Conservation (phyloP, 2,888 invertebrate genomes). For the Scaptomyza cyrtandrae region DNA sequence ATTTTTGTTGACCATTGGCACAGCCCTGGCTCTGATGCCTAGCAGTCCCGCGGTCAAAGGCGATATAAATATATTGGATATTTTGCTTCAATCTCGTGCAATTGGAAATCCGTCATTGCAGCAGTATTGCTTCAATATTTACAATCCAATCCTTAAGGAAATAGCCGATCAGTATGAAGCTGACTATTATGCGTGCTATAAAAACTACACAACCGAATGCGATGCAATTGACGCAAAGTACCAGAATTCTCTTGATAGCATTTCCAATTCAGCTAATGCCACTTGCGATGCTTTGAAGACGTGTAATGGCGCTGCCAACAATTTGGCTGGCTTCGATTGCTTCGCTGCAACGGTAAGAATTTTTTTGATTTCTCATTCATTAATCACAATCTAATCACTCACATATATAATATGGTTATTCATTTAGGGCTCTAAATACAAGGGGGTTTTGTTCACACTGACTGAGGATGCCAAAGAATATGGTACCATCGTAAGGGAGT, state of each 20-base stretch:
- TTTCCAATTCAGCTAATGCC: neutral
- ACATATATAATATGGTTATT: neutral
- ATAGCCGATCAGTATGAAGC: constrained; percentile 15
- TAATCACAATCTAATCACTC: neutral
- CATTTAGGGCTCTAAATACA: constrained; percentile 18
- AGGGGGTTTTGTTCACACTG: constrained; percentile 12
- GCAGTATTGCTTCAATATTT: constrained; percentile 42
- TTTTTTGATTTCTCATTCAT: no score
- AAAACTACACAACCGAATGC: neutral
- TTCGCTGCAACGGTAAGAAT: constrained; percentile 33
- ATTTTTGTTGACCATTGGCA: constrained; percentile 34
- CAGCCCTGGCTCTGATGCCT: constrained; percentile 27
- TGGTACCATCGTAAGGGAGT: neutral
- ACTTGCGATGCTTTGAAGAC: constrained; percentile 23
- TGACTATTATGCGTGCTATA: constrained; percentile 22
- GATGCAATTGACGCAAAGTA: constrained; percentile 5
- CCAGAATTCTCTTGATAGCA: neutral
- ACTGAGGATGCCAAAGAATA: constrained; percentile 5
- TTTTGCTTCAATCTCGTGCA: constrained; percentile 29
- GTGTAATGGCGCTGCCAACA: constrained; percentile 1
- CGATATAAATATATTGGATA: constrained; percentile 30
- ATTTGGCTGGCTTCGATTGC: constrained; percentile 33
- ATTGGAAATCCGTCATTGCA: constrained; percentile 4
- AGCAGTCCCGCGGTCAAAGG: constrained; percentile 1
- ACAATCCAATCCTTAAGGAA: constrained; percentile 36